A percentile compares a stretch with the other conserved stretches of the same genome.
phyloP scores from a whole-genome alignment of 2,113 vertebrate genomes.

The Patagioenas fasciata region DNA sequence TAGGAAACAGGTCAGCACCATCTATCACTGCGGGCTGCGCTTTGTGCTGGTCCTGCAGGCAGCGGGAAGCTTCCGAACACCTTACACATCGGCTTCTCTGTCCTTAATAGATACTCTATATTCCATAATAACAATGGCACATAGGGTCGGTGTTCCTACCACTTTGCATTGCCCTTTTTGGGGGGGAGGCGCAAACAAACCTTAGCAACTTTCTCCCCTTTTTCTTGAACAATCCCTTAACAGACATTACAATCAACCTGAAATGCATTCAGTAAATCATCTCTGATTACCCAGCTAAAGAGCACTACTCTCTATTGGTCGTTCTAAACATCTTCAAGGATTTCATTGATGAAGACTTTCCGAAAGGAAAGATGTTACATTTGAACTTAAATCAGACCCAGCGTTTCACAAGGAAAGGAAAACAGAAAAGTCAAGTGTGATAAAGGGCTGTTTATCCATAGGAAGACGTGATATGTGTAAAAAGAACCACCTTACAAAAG shows the following conservation, averaged over 20 bases:
- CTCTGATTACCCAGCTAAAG: slow-evolving; percentile 23
- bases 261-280: slow-evolving; percentile 10
- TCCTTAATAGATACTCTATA: not conserved
- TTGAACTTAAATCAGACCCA: slow-evolving; percentile 28
- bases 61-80: slow-evolving; percentile 7
- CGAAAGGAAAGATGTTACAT: not conserved
- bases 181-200: not conserved
- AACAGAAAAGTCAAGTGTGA: slow-evolving; percentile 28
- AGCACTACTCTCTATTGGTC: not conserved
- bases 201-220: not conserved
- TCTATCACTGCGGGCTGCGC: not conserved
- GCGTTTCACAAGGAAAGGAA: slow-evolving; percentile 16
- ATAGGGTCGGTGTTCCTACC: not conserved
- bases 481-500: slow-evolving; percentile 10
- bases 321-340: slow-evolving; percentile 46
- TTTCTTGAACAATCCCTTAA: not conserved
- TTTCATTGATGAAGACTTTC: slow-evolving; percentile 27
- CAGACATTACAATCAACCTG: not conserved
- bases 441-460: slow-evolving; percentile 46
- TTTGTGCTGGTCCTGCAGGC: not conserved
- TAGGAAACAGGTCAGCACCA: not conserved
- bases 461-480: slow-evolving; percentile 33
- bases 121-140: not conserved
- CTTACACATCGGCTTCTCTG: not conserved
- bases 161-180: not conserved